Percentiles rank a stretch among this genome's conserved stretches.
These are phyloP conservation scores for Synergus gifuensis DNA, from an alignment of 2,888 invertebrate genomes.

Conservation along the genomic window DNA sequence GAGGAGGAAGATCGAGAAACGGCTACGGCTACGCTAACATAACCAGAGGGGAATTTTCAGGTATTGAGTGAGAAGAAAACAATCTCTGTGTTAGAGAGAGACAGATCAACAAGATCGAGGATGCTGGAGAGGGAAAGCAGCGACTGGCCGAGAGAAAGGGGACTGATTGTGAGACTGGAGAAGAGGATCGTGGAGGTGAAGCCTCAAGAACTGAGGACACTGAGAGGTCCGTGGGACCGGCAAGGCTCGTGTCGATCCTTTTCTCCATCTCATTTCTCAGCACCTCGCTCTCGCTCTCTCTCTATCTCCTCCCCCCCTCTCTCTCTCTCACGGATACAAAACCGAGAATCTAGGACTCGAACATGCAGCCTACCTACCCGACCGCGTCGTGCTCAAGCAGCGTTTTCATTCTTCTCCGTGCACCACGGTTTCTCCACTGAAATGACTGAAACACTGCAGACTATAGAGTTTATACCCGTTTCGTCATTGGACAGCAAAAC, in stretches of 20 bases:
- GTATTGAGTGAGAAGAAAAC: conserved; percentile 4
- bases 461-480: conserved; percentile 40
- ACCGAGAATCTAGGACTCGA: conserved; percentile 54
- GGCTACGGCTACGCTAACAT: neutral
- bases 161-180: conserved; percentile 39
- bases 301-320: no score
- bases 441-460: no score
- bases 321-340: conserved; percentile 51
- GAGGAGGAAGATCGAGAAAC: conserved; percentile 12
- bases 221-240: conserved; percentile 53
- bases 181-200: conserved; percentile 44
- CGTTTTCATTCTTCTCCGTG: conserved; percentile 57
- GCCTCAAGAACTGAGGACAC: conserved; percentile 40
- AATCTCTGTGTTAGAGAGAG: conserved; percentile 28
- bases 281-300: conserved; percentile 39
- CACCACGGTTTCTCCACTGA: conserved; percentile 47
- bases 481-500: conserved; percentile 51
- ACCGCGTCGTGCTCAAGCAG: conserved; percentile 49
- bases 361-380: conserved; percentile 42
- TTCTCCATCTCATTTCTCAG: conserved; percentile 41
- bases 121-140: conserved; percentile 6
- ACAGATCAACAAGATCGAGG: conserved; percentile 1
- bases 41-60: no score
- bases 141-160: conserved; percentile 51
- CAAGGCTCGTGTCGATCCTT: conserved; percentile 53